These are phyloP conservation scores for Pseudopipra pipra DNA, from an alignment of 2,113 vertebrate species.

Conservation along the genomic window DNA sequence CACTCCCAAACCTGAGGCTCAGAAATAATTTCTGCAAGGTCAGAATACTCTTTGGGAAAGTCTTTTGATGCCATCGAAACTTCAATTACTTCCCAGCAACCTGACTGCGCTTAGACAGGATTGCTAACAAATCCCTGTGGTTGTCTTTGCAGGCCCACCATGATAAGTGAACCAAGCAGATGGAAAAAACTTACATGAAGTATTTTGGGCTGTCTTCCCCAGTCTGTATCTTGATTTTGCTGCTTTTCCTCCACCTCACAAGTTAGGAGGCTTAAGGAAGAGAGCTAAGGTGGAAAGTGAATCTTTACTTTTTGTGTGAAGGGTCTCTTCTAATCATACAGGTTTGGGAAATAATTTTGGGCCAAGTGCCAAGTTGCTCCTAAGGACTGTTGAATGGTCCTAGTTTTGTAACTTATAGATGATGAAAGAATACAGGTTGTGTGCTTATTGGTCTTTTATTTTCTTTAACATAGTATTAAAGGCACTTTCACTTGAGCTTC, in stretches of 20 bases:
- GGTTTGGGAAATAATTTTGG: background rate
- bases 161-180: background rate
- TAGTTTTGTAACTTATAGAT: background rate
- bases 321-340: background rate
- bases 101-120: background rate
- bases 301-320: background rate
- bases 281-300: background rate
- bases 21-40: background rate
- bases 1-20: background rate
- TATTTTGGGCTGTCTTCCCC: background rate
- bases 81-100: background rate
- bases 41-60: background rate
- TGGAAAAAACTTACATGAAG: background rate
- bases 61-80: background rate
- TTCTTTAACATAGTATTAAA: background rate
- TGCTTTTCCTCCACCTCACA: background rate
- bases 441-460: background rate
- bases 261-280: background rate
- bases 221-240: background rate
- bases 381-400: background rate
- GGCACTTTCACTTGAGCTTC: background rate
- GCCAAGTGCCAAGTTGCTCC: background rate
- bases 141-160: background rate
- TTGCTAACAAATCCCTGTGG: background rate
- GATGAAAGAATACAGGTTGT: background rate